Percentiles rank a stretch among this genome's conserved stretches.
Conservation (phyloP, 2,888 invertebrate genomes). For the Oscheius myriophilus region DNA sequence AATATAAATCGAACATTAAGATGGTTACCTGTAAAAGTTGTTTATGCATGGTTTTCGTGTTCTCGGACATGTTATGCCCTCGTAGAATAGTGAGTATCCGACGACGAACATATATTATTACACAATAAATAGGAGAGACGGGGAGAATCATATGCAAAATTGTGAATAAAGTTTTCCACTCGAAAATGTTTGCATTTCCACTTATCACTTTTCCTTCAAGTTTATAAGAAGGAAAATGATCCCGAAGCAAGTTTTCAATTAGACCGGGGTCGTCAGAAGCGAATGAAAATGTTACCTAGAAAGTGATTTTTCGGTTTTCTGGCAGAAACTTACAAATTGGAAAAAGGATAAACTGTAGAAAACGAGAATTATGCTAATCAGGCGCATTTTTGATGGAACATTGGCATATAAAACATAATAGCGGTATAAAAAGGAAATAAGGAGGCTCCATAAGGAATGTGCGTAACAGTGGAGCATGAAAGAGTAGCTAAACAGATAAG, state of each 20-base stretch:
- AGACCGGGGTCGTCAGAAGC: slow-evolving; percentile 3
- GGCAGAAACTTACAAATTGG: slow-evolving; percentile 16
- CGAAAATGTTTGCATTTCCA: slow-evolving; percentile 37
- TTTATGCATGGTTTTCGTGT: slow-evolving; percentile 38
- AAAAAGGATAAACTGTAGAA: slow-evolving; percentile 18
- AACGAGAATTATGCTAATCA: neutral
- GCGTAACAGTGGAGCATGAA: slow-evolving; percentile 26
- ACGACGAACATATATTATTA: slow-evolving; percentile 36
- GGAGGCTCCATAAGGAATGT: slow-evolving; percentile 22
- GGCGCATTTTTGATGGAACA: neutral
- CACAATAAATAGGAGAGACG: slow-evolving; percentile 40
- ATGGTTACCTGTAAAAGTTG: slow-evolving; percentile 43
- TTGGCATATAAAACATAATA: neutral
- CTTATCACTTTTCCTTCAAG: slow-evolving; percentile 28
- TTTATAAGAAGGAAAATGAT: slow-evolving; percentile 35
- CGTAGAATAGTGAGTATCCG: slow-evolving; percentile 31
- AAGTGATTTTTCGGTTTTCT: neutral
- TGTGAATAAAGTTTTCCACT: slow-evolving; percentile 36
- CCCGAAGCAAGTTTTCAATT: neutral
- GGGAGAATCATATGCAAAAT: slow-evolving; percentile 46
- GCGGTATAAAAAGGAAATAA: slow-evolving; percentile 3
- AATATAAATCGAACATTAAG: neutral
- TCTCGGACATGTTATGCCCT: slow-evolving; percentile 35
- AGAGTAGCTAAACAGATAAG: slow-evolving; percentile 5
- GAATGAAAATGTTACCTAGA: slow-evolving; percentile 9